These are phyloP conservation scores for Discoglossus pictus DNA, from an alignment of 2,797 vertebrate genomes.

Conservation along the genomic window DNA sequence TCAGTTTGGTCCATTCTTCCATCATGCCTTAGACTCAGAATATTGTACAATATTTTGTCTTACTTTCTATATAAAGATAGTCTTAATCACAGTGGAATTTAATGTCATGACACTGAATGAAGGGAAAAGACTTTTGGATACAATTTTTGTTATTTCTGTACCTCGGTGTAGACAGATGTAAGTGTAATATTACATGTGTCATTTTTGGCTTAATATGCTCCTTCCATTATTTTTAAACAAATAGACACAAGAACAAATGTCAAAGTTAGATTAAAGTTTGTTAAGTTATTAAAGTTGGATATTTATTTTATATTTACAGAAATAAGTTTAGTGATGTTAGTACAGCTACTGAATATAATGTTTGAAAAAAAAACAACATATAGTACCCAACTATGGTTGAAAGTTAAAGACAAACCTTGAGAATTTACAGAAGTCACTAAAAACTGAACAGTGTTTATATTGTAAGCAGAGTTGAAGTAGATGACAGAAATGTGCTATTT, in stretches of 20 bases:
- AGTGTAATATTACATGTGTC: conserved; percentile 45
- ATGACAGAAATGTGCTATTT: no score
- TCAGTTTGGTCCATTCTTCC: conserved; percentile 12
- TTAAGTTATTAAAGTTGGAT: conserved; percentile 19
- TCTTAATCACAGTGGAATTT: conserved; percentile 41
- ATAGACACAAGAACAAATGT: conserved; percentile 16
- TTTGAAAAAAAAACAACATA: conserved; percentile 1
- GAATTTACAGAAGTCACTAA: no score
- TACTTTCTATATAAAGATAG: conserved; percentile 23
- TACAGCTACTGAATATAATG: conserved; percentile 22
- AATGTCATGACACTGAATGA: conserved; percentile 23
- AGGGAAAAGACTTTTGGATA: conserved; percentile 32
- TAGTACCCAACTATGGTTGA: not conserved
- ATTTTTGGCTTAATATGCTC: conserved; percentile 30
- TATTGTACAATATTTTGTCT: conserved; percentile 25
- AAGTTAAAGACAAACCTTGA: not conserved
- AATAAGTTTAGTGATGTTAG: conserved; percentile 8
- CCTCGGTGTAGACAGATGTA: conserved; percentile 44
- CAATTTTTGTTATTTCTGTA: conserved; percentile 39
- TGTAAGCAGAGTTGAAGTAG: no score
- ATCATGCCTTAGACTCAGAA: not conserved
- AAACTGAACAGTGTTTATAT: no score
- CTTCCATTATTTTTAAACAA: conserved; percentile 21
- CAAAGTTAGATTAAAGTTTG: conserved; percentile 1
- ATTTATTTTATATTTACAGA: conserved; percentile 5